These are phyloP conservation scores for Lycopodina hypogea DNA, from an alignment of 37 sponge, comb jelly and placozoan genomes.

Conservation along the genomic window DNA sequence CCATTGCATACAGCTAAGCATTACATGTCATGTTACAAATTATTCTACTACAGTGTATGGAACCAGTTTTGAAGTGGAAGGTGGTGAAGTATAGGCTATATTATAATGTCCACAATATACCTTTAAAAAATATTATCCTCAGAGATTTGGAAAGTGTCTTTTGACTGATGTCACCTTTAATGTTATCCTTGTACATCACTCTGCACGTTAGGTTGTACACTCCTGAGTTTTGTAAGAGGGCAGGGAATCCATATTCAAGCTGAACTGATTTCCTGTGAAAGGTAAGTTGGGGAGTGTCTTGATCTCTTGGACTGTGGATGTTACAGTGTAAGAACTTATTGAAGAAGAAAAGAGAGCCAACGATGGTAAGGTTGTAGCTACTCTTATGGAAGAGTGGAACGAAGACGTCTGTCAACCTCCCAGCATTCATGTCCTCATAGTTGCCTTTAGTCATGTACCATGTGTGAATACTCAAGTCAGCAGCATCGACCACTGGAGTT, in stretches of 20 bases:
- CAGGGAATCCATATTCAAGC: neutral
- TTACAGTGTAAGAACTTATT: neutral
- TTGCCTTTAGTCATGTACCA: constrained; percentile 34
- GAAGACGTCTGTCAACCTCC: constrained; percentile 6
- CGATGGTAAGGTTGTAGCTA: neutral
- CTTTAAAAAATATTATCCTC: neutral
- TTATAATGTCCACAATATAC: too few relatives aligned
- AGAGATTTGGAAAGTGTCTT: neutral
- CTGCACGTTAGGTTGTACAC: neutral
- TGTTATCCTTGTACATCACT: neutral
- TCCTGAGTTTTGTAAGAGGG: neutral
- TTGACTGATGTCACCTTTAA: too few relatives aligned
- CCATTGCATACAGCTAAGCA: too few relatives aligned
- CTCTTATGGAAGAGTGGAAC: constrained; percentile 13
- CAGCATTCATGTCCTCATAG: constrained; percentile 19
- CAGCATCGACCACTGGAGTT: neutral
- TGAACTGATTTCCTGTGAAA: neutral
- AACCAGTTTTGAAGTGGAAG: too few relatives aligned
- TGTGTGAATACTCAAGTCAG: constrained; percentile 6
- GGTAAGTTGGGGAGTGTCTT: neutral
- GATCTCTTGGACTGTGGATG: neutral
- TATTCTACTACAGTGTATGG: too few relatives aligned
- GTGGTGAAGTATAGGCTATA: too few relatives aligned
- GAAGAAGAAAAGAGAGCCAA: neutral
- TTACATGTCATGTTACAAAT: too few relatives aligned